A percentile compares a stretch with the other conserved stretches of the same genome.
Evolutionary conservation across 2,797 vertebrate genomes (phyloP).

Genomic region (Cottoperca gobio): DNA sequence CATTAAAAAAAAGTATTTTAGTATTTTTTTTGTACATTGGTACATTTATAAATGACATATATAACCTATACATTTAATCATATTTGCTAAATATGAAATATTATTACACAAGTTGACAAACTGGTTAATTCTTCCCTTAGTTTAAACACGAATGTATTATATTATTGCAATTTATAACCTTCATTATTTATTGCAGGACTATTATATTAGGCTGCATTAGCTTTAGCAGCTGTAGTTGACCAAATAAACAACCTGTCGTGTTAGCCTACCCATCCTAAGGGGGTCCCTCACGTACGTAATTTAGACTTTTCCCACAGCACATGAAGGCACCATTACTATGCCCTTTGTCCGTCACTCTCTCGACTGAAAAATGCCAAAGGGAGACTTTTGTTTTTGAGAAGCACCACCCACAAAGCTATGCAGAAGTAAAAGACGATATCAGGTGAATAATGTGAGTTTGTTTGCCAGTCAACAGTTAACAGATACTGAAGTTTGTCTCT

Average conservation of each 20-base stretch:
- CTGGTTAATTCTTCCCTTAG: neutral
- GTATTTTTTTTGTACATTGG: too few species aligned
- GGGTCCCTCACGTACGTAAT: neutral
- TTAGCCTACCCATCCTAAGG: neutral
- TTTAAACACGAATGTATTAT: too few species aligned
- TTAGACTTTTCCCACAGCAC: neutral
- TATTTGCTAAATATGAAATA: neutral
- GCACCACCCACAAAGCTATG: slow-evolving; percentile 33
- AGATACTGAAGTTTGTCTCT: neutral
- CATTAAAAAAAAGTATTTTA: too few species aligned
- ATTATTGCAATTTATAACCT: too few species aligned
- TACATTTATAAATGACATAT: neutral
- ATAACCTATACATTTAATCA: neutral
- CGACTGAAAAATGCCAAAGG: neutral
- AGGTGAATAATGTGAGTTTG: neutral
- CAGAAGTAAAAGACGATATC: neutral
- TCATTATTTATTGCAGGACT: neutral
- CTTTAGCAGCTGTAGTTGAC: neutral
- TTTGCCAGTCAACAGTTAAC: slow-evolving; percentile 24
- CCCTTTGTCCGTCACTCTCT: slow-evolving; percentile 17
- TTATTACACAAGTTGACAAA: neutral
- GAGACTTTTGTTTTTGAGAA: neutral
- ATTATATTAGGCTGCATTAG: neutral
- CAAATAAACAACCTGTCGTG: neutral
- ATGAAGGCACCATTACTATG: slow-evolving; percentile 28